Evolutionary conservation across 2,797 vertebrate species (phyloP).

Genomic region (Telmatherina bonti): DNA sequence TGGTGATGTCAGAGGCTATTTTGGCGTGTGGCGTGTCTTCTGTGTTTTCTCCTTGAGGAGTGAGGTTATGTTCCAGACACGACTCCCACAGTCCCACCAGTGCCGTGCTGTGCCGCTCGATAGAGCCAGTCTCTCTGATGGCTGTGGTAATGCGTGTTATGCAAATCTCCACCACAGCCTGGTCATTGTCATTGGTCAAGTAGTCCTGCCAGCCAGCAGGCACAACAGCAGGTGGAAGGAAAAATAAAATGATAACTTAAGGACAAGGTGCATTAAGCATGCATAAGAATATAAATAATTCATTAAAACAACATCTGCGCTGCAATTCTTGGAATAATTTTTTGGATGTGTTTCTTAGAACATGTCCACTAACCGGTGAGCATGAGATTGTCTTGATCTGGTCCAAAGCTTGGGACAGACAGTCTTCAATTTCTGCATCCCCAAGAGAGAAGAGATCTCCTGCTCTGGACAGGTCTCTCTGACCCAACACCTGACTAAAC

Average conservation of each 20-base stretch:
- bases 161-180: constrained; percentile 98
- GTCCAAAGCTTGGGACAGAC: constrained; percentile 93
- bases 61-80: constrained; percentile 92
- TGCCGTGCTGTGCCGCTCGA: constrained; percentile 88
- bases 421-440: constrained; percentile 91
- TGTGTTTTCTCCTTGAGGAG: constrained; percentile 83
- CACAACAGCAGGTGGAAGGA: constrained; percentile 29
- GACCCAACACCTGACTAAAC: constrained; percentile 91
- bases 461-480: constrained; percentile 93
- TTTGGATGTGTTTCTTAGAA: background rate
- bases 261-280: constrained; percentile 40
- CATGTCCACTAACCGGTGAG: constrained; percentile 84
- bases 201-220: constrained; percentile 88
- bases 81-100: constrained; percentile 95
- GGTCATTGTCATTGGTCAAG: constrained; percentile 93
- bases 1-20: constrained; percentile 97
- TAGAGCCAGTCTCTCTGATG: constrained; percentile 91
- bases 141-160: constrained; percentile 95
- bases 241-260: constrained; percentile 35
- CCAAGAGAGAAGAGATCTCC: constrained; percentile 96
- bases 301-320: constrained; percentile 20
- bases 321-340: constrained; percentile 1
- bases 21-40: constrained; percentile 95
- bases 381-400: constrained; percentile 95
- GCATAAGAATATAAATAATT: constrained; percentile 44